phyloP scores from a whole-genome alignment of 1,140 invertebrate genomes.

The Drosophila nikananu region DNA sequence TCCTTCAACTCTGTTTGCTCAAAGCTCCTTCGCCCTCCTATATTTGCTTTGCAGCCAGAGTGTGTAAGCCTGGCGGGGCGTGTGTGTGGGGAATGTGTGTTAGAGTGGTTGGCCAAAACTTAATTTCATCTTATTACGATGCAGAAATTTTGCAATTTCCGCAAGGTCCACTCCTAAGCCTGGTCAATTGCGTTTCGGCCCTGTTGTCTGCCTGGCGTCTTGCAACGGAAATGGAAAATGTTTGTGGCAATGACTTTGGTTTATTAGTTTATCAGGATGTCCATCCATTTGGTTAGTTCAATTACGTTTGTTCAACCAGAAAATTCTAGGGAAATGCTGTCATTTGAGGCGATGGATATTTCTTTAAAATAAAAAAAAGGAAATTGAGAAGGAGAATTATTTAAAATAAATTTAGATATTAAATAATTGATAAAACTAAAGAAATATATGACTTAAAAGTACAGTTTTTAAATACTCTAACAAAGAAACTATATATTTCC shows the following conservation, averaged over 20 bases:
- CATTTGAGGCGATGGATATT: neutral
- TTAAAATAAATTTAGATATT: neutral
- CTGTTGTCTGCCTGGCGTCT: conserved; percentile 15
- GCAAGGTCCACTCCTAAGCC: conserved; percentile 46
- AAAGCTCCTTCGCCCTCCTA: conserved; percentile 30
- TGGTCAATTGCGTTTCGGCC: conserved; percentile 61
- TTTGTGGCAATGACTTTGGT: conserved; percentile 54
- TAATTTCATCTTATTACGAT: conserved; percentile 84
- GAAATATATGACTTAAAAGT: neutral
- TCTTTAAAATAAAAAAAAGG: neutral
- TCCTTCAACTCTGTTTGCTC: conserved; percentile 48
- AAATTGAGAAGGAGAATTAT: too few relatives aligned
- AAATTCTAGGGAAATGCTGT: neutral
- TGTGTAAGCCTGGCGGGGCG: conserved; percentile 19
- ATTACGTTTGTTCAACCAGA: conserved; percentile 19
- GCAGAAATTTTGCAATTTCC: conserved; percentile 84
- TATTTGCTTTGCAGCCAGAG: conserved; percentile 10
- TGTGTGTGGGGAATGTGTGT: conserved; percentile 22
- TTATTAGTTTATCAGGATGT: conserved; percentile 48
- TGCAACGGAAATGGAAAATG: conserved; percentile 70
- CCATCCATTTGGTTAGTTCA: conserved; percentile 34
- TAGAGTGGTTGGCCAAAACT: conserved; percentile 58
- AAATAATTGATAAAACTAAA: neutral
- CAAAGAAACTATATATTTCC: neutral
- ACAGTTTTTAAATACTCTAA: neutral